A percentile compares a stretch with the other conserved stretches of the same genome.
These are phyloP conservation scores for Linnaemya vulpina DNA, from an alignment of 2,888 invertebrate genomes.

Conservation along the genomic window DNA sequence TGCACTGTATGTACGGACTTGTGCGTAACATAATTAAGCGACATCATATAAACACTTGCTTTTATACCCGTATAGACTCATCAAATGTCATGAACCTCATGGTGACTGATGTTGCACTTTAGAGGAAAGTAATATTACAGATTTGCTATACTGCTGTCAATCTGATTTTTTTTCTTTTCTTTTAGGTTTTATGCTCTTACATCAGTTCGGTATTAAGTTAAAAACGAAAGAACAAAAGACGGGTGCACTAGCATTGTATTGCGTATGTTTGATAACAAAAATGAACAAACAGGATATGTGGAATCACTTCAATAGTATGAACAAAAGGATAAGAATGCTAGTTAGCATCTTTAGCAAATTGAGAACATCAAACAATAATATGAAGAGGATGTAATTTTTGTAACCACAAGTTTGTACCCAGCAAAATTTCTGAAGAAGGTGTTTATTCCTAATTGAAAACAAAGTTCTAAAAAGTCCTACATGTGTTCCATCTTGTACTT, in stretches of 20 bases:
- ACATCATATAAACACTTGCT: conserved; percentile 13
- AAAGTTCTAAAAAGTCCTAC: too few relatives aligned
- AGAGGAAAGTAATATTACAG: conserved; percentile 55
- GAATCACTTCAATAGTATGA: not conserved
- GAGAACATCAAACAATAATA: not conserved
- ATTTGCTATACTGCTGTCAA: conserved; percentile 35
- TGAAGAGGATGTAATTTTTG: not conserved
- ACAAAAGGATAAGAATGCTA: conserved; percentile 18
- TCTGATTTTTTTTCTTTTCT: not conserved
- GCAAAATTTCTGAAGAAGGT: too few relatives aligned
- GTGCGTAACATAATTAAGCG: conserved; percentile 7
- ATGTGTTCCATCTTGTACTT: too few relatives aligned
- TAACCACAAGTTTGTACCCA: not conserved
- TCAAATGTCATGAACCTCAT: conserved; percentile 65
- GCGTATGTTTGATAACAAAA: not conserved
- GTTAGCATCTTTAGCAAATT: not conserved
- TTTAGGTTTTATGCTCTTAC: conserved; percentile 15
- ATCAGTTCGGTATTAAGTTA: conserved; percentile 32
- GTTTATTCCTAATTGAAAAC: too few relatives aligned
- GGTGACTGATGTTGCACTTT: conserved; percentile 60
- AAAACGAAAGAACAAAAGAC: conserved; percentile 38
- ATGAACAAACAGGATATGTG: conserved; percentile 39
- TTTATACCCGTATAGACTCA: conserved; percentile 33
- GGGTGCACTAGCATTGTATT: not conserved
- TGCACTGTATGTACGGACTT: not conserved